Evolutionary conservation across 2,797 vertebrate species (phyloP).

Genomic region (Hyperoplus immaculatus): DNA sequence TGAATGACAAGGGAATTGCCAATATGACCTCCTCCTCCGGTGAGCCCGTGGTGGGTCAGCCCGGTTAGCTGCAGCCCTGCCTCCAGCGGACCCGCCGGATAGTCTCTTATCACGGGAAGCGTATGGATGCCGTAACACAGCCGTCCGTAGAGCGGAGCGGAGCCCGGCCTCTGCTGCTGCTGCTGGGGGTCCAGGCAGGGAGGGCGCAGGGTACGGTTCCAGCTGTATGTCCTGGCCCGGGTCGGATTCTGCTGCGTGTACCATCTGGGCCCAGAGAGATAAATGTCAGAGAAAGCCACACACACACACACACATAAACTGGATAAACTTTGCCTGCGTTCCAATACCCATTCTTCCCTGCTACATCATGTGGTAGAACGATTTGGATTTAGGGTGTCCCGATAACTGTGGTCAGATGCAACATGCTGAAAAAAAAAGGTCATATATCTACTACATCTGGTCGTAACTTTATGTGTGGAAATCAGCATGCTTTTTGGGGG

Average conservation of each 20-base stretch:
- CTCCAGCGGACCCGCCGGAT: constrained; percentile 69
- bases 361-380: too few relatives aligned
- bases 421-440: too few relatives aligned
- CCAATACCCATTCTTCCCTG: too few relatives aligned
- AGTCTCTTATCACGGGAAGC: constrained; percentile 78
- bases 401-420: too few relatives aligned
- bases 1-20: constrained; percentile 60
- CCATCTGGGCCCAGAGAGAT: constrained; percentile 81
- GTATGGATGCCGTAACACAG: constrained; percentile 85
- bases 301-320: constrained; percentile 3
- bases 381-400: too few relatives aligned
- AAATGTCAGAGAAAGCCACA: constrained; percentile 62
- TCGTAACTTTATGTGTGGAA: too few relatives aligned
- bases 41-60: constrained; percentile 69
- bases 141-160: constrained; percentile 81
- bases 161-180: constrained; percentile 75
- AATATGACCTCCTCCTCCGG: constrained; percentile 42
- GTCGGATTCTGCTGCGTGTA: constrained; percentile 81
- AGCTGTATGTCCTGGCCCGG: constrained; percentile 81
- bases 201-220: constrained; percentile 71
- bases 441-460: too few relatives aligned
- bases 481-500: too few relatives aligned
- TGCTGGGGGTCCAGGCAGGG: constrained; percentile 70
- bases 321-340: constrained; percentile 13
- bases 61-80: constrained; percentile 75